A percentile compares a stretch with the other conserved stretches of the same genome.
Conservation (phyloP, 2,113 vertebrate species). For the Phoxinus phoxinus region DNA sequence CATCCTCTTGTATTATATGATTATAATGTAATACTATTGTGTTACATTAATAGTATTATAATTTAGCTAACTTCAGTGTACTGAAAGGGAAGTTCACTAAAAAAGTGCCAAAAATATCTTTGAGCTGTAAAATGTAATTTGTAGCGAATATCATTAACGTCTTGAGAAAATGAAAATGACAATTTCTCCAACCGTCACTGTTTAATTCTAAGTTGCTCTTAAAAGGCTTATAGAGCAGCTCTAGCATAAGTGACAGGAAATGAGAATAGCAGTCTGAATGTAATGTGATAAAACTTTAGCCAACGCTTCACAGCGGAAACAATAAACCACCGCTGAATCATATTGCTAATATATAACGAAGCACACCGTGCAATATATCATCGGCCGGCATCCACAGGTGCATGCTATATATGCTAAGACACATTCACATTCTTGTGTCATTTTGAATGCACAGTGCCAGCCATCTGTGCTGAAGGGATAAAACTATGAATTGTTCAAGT, state of each 20-base stretch:
- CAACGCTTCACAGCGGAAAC: neutral
- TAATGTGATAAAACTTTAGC: conserved; percentile 30
- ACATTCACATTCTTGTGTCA: conserved; percentile 24
- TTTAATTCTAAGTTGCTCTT: conserved; percentile 24
- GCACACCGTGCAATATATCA: conserved; percentile 8
- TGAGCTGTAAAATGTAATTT: conserved; percentile 12
- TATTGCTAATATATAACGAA: conserved; percentile 21
- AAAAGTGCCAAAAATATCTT: conserved; percentile 7
- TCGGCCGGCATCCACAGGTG: conserved; percentile 22
- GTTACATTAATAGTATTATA: conserved; percentile 5
- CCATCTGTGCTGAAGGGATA: conserved; percentile 42
- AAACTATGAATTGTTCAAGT: conserved; percentile 48
- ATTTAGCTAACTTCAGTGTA: conserved; percentile 2
- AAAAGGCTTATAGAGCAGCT: conserved; percentile 32
- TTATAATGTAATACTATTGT: too few species aligned
- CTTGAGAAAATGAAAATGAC: conserved; percentile 21
- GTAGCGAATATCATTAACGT: conserved; percentile 17
- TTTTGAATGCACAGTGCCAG: conserved; percentile 36
- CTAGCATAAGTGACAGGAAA: conserved; percentile 32
- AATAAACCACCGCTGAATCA: conserved; percentile 14
- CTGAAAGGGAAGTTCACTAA: neutral
- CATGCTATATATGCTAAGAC: neutral
- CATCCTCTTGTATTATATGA: neutral
- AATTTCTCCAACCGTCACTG: conserved; percentile 2
- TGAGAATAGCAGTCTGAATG: conserved; percentile 30